phyloP scores from a whole-genome alignment of 64 coral and sea anemone species.

The Stichodactyla helianthus region DNA sequence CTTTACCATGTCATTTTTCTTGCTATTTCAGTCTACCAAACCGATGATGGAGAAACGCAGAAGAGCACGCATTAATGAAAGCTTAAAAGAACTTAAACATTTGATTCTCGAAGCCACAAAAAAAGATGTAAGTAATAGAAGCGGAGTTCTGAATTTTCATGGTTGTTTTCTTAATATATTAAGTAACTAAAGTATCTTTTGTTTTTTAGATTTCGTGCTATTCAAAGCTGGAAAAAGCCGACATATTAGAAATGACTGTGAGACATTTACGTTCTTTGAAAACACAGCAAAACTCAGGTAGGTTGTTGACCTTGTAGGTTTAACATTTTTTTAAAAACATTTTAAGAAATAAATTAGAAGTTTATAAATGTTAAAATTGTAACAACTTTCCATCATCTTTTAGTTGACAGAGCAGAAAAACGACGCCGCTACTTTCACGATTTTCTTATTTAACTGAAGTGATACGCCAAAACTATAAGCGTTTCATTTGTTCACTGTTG shows the following conservation, averaged over 20 bases:
- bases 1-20: slow-evolving; percentile 12
- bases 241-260: slow-evolving; percentile 94
- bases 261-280: slow-evolving; percentile 71
- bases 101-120: slow-evolving; percentile 86
- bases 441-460: too few relatives aligned
- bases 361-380: too few relatives aligned
- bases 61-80: slow-evolving; percentile 81
- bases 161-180: background rate
- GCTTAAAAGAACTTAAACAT: slow-evolving; percentile 83
- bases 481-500: too few relatives aligned
- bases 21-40: slow-evolving; percentile 68
- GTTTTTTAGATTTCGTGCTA: slow-evolving; percentile 69
- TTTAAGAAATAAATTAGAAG: too few relatives aligned
- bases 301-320: background rate
- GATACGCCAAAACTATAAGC: too few relatives aligned
- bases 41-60: slow-evolving; percentile 93
- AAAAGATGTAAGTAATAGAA: slow-evolving; percentile 73
- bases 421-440: too few relatives aligned
- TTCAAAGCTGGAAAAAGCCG: slow-evolving; percentile 94
- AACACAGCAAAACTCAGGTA: slow-evolving; percentile 51
- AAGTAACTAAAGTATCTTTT: too few relatives aligned
- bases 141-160: background rate
- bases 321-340: background rate
- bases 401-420: too few relatives aligned
- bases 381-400: background rate